A percentile compares a stretch with the other conserved stretches of the same genome.
Conservation (phyloP, 2,797 vertebrate genomes). For the Rhinatrema bivittatum region DNA sequence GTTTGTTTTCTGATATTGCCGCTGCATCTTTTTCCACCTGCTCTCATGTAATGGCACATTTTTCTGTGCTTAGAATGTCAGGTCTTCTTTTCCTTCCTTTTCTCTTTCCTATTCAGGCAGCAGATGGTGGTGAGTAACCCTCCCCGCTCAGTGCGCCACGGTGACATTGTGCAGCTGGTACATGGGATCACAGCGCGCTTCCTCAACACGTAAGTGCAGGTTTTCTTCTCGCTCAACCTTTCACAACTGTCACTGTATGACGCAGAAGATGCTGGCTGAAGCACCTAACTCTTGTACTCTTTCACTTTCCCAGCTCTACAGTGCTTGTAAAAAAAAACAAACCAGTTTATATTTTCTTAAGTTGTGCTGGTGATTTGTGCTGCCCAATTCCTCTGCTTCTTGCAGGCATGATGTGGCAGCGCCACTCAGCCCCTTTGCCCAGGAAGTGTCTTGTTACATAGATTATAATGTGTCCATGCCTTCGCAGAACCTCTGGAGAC, state of each 20-base stretch:
- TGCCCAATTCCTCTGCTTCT: not conserved
- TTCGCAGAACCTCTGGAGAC: constrained; percentile 86
- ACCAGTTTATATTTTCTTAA: too few species aligned
- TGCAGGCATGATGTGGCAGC: constrained; percentile 89
- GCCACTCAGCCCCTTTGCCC: constrained; percentile 82
- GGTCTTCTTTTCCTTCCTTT: too few species aligned
- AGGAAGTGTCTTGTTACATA: constrained; percentile 92
- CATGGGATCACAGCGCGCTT: constrained; percentile 88
- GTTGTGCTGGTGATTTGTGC: too few species aligned
- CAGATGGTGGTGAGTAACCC: constrained; percentile 79
- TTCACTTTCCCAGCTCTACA: too few species aligned
- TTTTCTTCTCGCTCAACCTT: not conserved
- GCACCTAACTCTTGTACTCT: too few species aligned
- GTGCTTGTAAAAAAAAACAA: too few species aligned
- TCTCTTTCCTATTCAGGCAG: constrained; percentile 57
- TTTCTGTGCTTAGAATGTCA: too few species aligned
- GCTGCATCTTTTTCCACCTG: too few species aligned
- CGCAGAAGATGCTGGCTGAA: too few species aligned
- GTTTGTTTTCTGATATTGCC: too few species aligned
- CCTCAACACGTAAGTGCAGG: constrained; percentile 87
- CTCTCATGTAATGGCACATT: too few species aligned
- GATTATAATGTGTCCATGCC: constrained; percentile 95
- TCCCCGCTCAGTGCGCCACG: constrained; percentile 72
- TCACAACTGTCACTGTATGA: too few species aligned
- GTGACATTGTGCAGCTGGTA: constrained; percentile 82